These are phyloP conservation scores for Pteruthius melanotis DNA, from an alignment of 2,113 vertebrate genomes.

Conservation along the genomic window DNA sequence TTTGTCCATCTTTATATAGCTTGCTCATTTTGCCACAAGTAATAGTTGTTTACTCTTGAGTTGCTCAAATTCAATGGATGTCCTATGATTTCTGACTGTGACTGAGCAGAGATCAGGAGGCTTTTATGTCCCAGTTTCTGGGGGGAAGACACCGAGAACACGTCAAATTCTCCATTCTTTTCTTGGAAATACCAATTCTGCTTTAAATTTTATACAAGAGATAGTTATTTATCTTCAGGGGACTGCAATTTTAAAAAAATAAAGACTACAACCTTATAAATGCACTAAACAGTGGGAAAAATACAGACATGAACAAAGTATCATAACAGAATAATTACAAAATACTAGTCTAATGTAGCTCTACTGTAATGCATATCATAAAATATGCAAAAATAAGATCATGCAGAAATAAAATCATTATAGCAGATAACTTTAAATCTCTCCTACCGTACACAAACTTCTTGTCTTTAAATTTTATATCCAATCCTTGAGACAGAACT, in stretches of 20 bases:
- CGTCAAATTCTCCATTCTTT: slow-evolving; percentile 51
- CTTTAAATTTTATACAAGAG: slow-evolving; percentile 50
- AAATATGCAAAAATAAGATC: background rate
- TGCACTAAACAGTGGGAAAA: background rate
- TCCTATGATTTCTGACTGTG: slow-evolving; percentile 41
- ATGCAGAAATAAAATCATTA: background rate
- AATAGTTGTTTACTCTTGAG: slow-evolving; percentile 6
- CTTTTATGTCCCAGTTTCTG: slow-evolving; percentile 25
- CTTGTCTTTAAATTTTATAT: background rate
- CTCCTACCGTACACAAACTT: background rate
- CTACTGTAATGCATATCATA: background rate
- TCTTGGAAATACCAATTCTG: slow-evolving; percentile 30
- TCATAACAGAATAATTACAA: background rate
- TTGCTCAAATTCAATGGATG: background rate
- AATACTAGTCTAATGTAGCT: background rate
- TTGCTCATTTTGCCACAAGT: background rate
- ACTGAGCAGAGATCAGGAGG: background rate
- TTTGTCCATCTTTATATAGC: background rate
- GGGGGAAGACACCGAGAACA: background rate
- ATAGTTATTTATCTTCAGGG: slow-evolving; percentile 44
- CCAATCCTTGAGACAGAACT: background rate
- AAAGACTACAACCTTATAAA: background rate
- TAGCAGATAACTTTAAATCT: background rate
- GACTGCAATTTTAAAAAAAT: slow-evolving; percentile 59
- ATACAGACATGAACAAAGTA: background rate